These are phyloP conservation scores for Tapirus terrestris DNA, from an alignment of 2,113 vertebrate genomes.

Conservation along the genomic window DNA sequence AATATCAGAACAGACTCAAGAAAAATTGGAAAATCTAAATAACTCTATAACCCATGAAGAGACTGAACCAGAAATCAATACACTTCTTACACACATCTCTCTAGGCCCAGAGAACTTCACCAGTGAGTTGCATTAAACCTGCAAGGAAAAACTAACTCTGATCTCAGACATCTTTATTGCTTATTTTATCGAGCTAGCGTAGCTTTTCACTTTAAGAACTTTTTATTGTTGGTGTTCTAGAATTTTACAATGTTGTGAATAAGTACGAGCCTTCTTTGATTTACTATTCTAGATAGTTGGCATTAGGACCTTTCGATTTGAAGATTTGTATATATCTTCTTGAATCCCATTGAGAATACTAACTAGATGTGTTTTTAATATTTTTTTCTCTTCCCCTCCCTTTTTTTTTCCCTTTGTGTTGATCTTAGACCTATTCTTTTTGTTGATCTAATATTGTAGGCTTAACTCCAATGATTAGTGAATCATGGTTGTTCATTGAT, in stretches of 20 bases:
- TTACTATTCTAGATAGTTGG: neutral
- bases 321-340: neutral
- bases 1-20: neutral
- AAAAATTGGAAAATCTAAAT: neutral
- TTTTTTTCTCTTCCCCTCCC: neutral
- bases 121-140: neutral
- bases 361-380: neutral
- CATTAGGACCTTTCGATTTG: neutral
- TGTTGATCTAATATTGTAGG: neutral
- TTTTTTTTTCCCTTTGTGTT: neutral
- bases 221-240: neutral
- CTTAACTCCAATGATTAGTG: neutral
- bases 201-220: neutral
- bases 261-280: neutral
- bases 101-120: neutral
- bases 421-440: conserved; percentile 4
- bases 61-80: neutral
- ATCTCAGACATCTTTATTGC: neutral
- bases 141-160: neutral
- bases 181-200: neutral
- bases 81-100: neutral
- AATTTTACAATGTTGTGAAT: neutral
- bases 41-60: neutral
- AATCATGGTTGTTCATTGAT: neutral
- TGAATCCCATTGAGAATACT: neutral